A percentile compares a stretch with the other conserved stretches of the same genome.
These are phyloP conservation scores for Intellagama lesueurii DNA, from an alignment of 2,797 vertebrate genomes.

Conservation along the genomic window DNA sequence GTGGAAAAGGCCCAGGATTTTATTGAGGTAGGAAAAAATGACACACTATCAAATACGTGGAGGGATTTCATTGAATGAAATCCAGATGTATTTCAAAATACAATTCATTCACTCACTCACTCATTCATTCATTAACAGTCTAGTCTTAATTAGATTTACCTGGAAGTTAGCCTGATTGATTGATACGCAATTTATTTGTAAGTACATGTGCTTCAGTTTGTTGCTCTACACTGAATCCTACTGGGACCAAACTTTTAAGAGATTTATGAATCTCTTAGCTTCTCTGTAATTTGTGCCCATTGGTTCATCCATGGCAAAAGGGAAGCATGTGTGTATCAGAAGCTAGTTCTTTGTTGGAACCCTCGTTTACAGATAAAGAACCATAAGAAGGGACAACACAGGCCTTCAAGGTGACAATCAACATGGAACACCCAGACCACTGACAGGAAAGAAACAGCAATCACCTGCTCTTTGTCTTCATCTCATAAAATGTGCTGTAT, in stretches of 20 bases:
- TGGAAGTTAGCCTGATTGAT: background rate
- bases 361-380: background rate
- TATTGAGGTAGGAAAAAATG: too few species aligned
- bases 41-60: too few species aligned
- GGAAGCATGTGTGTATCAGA: background rate
- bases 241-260: background rate
- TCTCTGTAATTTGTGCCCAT: background rate
- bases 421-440: background rate
- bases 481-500: background rate
- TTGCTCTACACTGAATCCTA: background rate
- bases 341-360: background rate
- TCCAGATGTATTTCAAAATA: background rate
- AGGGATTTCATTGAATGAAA: background rate
- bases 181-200: constrained; percentile 6
- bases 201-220: background rate
- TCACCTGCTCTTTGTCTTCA: background rate
- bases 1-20: too few species aligned
- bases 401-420: background rate
- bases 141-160: background rate
- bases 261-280: background rate
- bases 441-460: background rate
- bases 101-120: background rate
- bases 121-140: background rate
- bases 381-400: background rate
- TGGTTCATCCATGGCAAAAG: background rate